Base-by-base conservation (phyloP, 2,797 vertebrate genomes). In the Myotis findleyi region DNA sequence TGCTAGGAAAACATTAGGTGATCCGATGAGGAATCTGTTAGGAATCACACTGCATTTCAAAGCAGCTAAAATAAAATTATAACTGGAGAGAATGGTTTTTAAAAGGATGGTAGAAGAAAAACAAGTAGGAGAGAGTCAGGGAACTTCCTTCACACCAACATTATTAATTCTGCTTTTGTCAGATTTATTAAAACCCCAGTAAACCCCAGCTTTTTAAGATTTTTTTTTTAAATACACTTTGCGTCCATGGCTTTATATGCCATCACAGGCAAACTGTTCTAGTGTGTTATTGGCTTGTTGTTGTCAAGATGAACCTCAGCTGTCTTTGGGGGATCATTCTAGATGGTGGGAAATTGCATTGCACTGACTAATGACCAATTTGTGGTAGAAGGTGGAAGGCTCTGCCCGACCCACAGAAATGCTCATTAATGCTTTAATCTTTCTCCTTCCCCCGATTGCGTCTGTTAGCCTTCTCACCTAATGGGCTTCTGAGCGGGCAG, bases 321-420 rank as follows among this genome's bases (percentile, higher is more conserved):
- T 93, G 1, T 90, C 91, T 95, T 96, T 80, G 51, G 71, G 4
- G 62, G 91, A 69, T 87, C 81, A 87, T 59, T 38, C 90, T 93
- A 94, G 79, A 84, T 62, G 41, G 30, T 85, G 18, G 57, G 95
- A 95, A 96, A 96, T 57, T 73, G 33, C 49, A 72, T 77, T 96
- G 87, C 95, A n/a, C 79, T 91, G 68, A 87, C 57, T 95, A 95
- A 96, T 92, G 96, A 97, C 81, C 44, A 84, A 87, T 95, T 84
- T 95, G 44, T 89, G 83, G 69, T 25, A 92, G 59, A 96, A 82
- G 36, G 77, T 76, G 88, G 80, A 91, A 0, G 44, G 20, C 51
- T 89, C 80, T 49, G 21, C 73, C 41, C 51, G 33, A 72, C 66
- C 96, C 41, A 49, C 87, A 75, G 36, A 92, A 96, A 88, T 20